phyloP scores from a whole-genome alignment of 2,797 vertebrate genomes.

The Cossypha caffra region DNA sequence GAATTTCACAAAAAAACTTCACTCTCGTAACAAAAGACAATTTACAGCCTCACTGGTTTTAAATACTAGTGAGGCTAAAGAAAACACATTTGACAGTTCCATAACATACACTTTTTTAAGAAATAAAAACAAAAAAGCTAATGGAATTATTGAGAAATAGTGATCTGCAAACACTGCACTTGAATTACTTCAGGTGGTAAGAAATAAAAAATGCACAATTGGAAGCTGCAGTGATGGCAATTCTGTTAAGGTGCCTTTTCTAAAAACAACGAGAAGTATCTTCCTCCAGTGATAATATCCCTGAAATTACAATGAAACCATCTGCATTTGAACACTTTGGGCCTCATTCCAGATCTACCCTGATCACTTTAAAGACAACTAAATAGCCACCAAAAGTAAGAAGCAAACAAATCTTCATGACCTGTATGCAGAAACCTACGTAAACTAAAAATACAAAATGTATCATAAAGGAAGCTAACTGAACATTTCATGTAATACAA shows the following conservation, averaged over 20 bases:
- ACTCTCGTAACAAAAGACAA: not conserved
- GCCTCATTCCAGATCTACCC: not conserved
- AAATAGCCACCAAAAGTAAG: not conserved
- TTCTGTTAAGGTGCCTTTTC: not conserved
- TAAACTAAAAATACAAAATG: not conserved
- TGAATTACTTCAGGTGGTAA: not conserved
- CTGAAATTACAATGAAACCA: not conserved
- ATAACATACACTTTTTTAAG: not conserved
- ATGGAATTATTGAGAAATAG: not conserved
- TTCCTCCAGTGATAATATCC: not conserved
- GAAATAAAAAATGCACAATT: fast-evolving
- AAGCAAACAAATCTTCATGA: not conserved
- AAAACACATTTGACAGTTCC: not conserved
- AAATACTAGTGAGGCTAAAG: not conserved
- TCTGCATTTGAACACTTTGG: not conserved
- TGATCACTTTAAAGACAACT: not conserved
- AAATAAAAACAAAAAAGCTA: not conserved
- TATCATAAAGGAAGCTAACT: not conserved
- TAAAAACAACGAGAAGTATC: not conserved
- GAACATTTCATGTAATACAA: not conserved
- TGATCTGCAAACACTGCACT: not conserved
- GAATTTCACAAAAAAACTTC: not conserved
- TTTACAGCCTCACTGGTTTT: not conserved
- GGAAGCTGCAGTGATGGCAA: not conserved
- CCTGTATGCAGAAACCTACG: not conserved